Percentiles rank a stretch among this genome's conserved stretches.
Conservation (phyloP, 2,113 vertebrate species). For the Cyprinodon variegatus region DNA sequence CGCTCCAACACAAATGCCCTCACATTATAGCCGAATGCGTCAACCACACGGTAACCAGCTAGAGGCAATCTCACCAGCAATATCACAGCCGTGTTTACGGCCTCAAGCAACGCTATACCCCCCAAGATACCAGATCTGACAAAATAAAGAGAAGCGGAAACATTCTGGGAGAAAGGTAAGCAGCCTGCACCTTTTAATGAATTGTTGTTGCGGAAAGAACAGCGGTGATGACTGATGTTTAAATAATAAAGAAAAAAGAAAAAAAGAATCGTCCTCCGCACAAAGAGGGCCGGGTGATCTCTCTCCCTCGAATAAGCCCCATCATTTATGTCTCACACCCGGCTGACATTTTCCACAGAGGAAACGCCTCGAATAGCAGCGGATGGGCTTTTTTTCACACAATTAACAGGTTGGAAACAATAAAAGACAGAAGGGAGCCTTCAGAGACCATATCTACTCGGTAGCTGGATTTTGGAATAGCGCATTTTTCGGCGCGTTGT, state of each 20-base stretch:
- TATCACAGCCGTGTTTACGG: slow-evolving; percentile 46
- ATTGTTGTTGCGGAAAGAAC: slow-evolving; percentile 14
- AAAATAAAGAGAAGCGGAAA: slow-evolving; percentile 3
- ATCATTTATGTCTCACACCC: slow-evolving; percentile 58
- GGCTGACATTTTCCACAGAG: slow-evolving; percentile 46
- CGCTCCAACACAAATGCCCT: slow-evolving; percentile 62
- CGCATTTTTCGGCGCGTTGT: slow-evolving; percentile 68
- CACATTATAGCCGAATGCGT: slow-evolving; percentile 77
- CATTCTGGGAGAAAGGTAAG: slow-evolving; percentile 57
- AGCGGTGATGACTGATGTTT: slow-evolving; percentile 43
- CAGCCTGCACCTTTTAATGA: not conserved
- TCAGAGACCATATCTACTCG: not conserved
- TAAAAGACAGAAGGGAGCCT: not conserved
- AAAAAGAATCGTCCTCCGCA: slow-evolving; percentile 63
- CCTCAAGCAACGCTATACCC: slow-evolving; percentile 60
- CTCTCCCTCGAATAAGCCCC: slow-evolving; percentile 36
- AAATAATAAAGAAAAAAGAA: slow-evolving; percentile 17
- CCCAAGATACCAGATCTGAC: not conserved
- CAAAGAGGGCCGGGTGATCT: slow-evolving; percentile 67
- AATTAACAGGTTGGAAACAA: slow-evolving; percentile 8
- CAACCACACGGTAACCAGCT: slow-evolving; percentile 71
- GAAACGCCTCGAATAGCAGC: slow-evolving; percentile 65
- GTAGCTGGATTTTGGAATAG: slow-evolving; percentile 45
- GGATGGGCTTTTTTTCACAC: slow-evolving; percentile 14
- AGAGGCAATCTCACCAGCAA: slow-evolving; percentile 60